Evolutionary conservation across 2,888 invertebrate genomes (phyloP), one percentile per base, ranked within the genome.

Genomic region (Coleophora deauratella): DNA sequence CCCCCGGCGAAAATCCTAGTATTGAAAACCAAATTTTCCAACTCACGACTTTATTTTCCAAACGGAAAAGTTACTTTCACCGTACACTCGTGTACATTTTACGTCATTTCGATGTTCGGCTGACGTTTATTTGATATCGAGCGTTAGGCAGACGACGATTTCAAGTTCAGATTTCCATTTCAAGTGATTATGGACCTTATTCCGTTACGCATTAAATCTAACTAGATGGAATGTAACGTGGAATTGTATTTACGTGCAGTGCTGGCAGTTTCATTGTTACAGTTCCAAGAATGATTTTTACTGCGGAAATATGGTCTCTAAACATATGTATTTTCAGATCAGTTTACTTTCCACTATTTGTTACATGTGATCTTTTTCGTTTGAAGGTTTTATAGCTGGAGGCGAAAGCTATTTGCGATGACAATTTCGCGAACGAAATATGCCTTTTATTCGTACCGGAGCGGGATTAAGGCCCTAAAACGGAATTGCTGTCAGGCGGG

Each of bases 331-430:
- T 21, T 3, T 6, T 4, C 6, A 21, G 21, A 4, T 21, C 21
- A 21, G 6, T 21, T 21, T 21, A 21, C 21, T 21, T 4, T 21
- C 21, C 6, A 6, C 6, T 21, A 21, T 21, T 21, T 21, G 21
- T 21, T 4, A 21, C 21, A 21, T 21, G 21, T 21, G 21, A 21
- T 6, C 21, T 21, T 21, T 21, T 21, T 3, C 6, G 3, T 21
- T 21, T 21, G 3, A 21, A 21, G 21, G 21, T 21, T 21, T 21
- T 21, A 6, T 21, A 47, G 81, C 85, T 72, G 47, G 49, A 51
- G 81, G 85, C 80, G 53, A 81, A 81, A 84, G 80, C 85, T 84
- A 85, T 85, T 85, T 84, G 82, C 78, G 82, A 82, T 84, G 85
- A 85, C 85, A 84, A 85, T 85, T 85, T 84, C 70, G 79, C 75